Evolutionary conservation across 2,797 vertebrate species (phyloP).

Genomic region (Merluccius polli): DNA sequence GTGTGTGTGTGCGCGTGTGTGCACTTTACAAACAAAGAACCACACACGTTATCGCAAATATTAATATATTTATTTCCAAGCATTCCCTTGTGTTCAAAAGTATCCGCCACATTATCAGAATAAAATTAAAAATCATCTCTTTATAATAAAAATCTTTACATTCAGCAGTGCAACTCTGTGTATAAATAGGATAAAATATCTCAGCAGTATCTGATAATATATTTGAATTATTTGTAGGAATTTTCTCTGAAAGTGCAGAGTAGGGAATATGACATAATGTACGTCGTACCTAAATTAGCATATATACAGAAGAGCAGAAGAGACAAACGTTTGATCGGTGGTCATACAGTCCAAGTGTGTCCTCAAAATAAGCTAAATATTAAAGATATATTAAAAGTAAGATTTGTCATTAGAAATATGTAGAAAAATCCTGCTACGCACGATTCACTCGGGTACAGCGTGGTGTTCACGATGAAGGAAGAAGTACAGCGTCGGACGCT

Average conservation of each 20-base stretch:
- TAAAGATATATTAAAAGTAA: constrained; percentile 12
- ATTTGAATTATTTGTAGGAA: constrained; percentile 51
- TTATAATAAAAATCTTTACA: constrained; percentile 33
- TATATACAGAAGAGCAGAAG: constrained; percentile 35
- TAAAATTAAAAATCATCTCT: constrained; percentile 15
- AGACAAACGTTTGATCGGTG: constrained; percentile 40
- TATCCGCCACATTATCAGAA: constrained; percentile 33
- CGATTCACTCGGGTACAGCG: constrained; percentile 18
- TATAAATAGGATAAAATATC: constrained; percentile 66
- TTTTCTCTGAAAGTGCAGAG: constrained; percentile 24
- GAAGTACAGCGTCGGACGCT: constrained; percentile 39
- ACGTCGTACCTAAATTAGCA: constrained; percentile 26
- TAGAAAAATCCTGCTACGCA: constrained; percentile 45
- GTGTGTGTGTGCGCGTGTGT: not conserved
- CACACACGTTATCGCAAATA: constrained; percentile 7
- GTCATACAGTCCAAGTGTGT: constrained; percentile 31
- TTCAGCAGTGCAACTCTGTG: constrained; percentile 44
- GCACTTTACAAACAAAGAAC: not conserved
- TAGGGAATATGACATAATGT: constrained; percentile 51
- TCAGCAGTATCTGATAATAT: constrained; percentile 45
- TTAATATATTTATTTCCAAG: constrained; percentile 48
- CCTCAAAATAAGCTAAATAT: constrained; percentile 26
- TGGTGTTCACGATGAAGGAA: constrained; percentile 23
- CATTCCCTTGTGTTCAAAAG: constrained; percentile 29
- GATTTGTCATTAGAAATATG: constrained; percentile 47